Conservation (phyloP, 2,113 vertebrate genomes). For the Deroptyus accipitrinus region DNA sequence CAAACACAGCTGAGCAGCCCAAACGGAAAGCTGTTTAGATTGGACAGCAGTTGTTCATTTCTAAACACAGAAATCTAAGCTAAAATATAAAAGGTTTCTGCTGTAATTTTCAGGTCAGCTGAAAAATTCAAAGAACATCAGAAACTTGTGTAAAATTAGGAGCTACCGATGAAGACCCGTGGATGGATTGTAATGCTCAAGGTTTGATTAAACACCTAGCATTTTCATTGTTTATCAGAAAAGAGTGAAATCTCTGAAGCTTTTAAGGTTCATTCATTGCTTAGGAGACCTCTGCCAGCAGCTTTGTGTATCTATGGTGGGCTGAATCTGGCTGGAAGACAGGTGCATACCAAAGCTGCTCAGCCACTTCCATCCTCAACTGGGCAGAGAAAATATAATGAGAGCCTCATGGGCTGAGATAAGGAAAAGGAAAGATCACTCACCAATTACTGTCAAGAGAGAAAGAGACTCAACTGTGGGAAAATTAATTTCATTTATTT, state of each 20-base stretch:
- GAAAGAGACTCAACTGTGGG: background rate
- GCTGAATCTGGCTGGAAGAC: background rate
- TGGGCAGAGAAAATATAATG: background rate
- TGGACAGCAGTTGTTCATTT: fast-evolving
- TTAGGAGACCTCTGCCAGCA: background rate
- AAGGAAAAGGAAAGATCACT: background rate
- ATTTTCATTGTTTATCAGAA: background rate
- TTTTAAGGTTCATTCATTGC: background rate
- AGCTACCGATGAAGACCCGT: background rate
- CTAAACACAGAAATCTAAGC: background rate
- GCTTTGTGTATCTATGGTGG: background rate
- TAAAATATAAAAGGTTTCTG: background rate
- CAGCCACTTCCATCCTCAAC: background rate
- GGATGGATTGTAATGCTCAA: background rate
- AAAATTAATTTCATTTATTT: background rate
- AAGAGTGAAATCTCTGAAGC: background rate
- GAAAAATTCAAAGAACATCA: background rate
- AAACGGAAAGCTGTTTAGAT: background rate
- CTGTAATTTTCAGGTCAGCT: background rate
- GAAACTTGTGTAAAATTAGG: background rate
- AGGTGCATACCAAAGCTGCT: background rate
- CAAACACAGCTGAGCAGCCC: fast-evolving
- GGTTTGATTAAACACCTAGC: background rate
- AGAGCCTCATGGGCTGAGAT: background rate
- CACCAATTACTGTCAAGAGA: background rate